Evolutionary conservation across 2,113 vertebrate genomes (phyloP).

Genomic region (Cathartes aura): DNA sequence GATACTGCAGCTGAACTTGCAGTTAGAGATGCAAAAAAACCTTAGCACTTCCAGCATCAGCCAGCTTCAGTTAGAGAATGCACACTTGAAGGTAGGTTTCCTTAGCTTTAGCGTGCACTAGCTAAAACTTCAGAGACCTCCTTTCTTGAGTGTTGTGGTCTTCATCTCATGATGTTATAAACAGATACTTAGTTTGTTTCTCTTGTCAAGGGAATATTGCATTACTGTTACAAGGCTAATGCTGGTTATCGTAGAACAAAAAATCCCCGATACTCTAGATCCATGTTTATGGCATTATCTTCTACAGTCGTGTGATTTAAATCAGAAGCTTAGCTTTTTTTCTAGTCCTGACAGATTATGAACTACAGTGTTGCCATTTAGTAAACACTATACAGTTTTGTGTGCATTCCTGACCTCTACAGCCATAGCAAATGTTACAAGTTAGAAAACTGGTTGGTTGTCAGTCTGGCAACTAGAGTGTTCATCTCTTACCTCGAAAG

Average conservation of each 20-base stretch:
- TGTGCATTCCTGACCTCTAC: background rate
- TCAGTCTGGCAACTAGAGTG: background rate
- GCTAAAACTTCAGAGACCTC: background rate
- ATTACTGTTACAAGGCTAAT: background rate
- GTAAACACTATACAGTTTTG: background rate
- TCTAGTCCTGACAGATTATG: background rate
- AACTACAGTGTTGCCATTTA: background rate
- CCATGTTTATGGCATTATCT: background rate
- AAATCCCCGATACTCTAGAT: fast-evolving
- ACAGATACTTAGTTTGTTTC: background rate
- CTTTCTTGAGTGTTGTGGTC: background rate
- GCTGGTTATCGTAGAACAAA: background rate
- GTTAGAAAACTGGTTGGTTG: background rate
- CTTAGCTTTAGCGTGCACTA: background rate
- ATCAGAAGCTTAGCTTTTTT: background rate
- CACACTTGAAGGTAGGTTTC: slow-evolving; percentile 76
- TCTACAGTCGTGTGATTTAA: background rate
- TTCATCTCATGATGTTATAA: background rate
- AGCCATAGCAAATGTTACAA: background rate
- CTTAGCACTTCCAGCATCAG: slow-evolving; percentile 58
- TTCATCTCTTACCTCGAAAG: background rate
- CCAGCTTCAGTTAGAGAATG: slow-evolving; percentile 79
- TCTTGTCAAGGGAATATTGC: background rate
- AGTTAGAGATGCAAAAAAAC: slow-evolving; percentile 78
- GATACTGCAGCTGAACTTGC: slow-evolving; percentile 79